Evolutionary conservation across 2,888 invertebrate genomes (phyloP).

Genomic region (Cremastinae sp.): DNA sequence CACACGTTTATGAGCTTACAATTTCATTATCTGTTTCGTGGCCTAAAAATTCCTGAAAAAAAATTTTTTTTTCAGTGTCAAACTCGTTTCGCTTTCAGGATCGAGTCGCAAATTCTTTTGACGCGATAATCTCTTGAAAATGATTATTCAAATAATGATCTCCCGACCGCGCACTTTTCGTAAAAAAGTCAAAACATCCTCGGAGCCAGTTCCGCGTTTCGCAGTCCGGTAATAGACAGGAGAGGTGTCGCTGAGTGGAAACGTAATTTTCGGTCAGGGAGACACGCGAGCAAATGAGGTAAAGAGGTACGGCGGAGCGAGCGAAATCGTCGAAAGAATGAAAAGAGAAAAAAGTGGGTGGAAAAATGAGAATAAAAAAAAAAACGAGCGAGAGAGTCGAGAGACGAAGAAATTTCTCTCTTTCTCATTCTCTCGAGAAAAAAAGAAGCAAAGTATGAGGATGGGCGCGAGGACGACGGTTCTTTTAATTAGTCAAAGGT

Average conservation of each 20-base stretch:
- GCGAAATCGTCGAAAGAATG: slow-evolving; percentile 27
- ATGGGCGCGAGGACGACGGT: slow-evolving; percentile 64
- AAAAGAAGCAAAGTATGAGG: slow-evolving; percentile 56
- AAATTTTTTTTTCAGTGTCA: background rate
- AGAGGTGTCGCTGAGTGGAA: slow-evolving; percentile 2
- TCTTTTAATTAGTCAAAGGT: slow-evolving; percentile 76
- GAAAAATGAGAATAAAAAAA: slow-evolving; percentile 18
- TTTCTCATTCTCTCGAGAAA: slow-evolving; percentile 33
- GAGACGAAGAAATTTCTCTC: background rate
- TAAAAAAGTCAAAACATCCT: background rate
- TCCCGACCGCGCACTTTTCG: too few relatives aligned
- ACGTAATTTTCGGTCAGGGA: slow-evolving; percentile 34
- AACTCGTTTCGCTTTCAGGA: background rate
- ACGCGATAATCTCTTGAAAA: background rate
- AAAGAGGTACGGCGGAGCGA: background rate
- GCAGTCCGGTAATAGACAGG: slow-evolving; percentile 21
- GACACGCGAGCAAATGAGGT: slow-evolving; percentile 13
- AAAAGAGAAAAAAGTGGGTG: slow-evolving; percentile 21
- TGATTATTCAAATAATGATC: too few relatives aligned
- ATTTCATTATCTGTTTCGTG: too few relatives aligned
- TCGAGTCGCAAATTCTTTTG: too few relatives aligned
- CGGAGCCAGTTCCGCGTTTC: background rate
- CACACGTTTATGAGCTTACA: too few relatives aligned
- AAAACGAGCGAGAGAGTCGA: slow-evolving; percentile 43
- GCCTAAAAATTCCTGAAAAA: background rate